Base-by-base conservation (phyloP, 2,113 vertebrate species). In the Amphiprion percula region DNA sequence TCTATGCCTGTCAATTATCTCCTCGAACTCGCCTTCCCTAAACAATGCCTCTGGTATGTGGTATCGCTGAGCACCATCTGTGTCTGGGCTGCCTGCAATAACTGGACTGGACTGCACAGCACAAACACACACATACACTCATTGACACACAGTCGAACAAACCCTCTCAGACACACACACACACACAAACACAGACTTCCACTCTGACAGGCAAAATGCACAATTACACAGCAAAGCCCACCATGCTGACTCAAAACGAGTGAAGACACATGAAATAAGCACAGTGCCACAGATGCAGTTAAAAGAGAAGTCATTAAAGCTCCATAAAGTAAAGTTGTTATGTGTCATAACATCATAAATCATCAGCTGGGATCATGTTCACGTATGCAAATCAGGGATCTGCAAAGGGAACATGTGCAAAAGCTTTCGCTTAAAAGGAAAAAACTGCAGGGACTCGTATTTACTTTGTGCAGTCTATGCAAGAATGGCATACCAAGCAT, bases 11-110 rank as follows among this genome's bases (percentile, higher is more conserved):
- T 95, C 94, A 95, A 95, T 95, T 94, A 95, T 95, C 94, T 95
- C 89, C 90, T 92, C 85, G 30, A 89, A 90, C 92, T 93, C 79
- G 88, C 93, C 92, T 92, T 93, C 90, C 88, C 93, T 93, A 93
- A 95, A 95, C 94, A 95, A 95, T 94, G 93, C 93, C 94, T 95
- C 90, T 95, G 95, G 95, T 95, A 95, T 95, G 94, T 93, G 94
- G 90, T 94, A 95, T 95, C 88, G 77, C 92, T 90, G 84, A 91
- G 84, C 88, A 93, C 94, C 95, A 95, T 95, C 95, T 95, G 95
- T 94, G 95, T 92, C 88, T 91, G 88, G 93, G 94, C 89, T 93
- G 92, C 89, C 89, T 91, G 93, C 90, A 95, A 95, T 93, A 95
- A 94, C 93, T 92, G 95, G 93, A 95, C 94, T 95, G 90, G 88